These are phyloP conservation scores for Psilopogon haemacephalus DNA, from an alignment of 2,113 vertebrate genomes.

Conservation along the genomic window DNA sequence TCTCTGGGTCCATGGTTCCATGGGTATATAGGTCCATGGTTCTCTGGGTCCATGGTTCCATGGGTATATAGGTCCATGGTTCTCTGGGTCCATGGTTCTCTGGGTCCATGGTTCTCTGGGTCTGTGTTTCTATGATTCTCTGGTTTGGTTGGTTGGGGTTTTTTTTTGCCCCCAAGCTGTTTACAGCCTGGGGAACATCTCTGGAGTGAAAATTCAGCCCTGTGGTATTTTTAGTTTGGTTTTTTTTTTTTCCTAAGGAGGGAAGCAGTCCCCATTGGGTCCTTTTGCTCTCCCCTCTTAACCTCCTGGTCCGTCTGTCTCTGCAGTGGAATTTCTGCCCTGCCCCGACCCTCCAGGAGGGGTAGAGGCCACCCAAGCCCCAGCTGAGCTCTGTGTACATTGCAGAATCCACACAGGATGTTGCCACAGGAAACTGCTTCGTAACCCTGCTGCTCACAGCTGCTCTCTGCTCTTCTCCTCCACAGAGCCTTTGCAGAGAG, in stretches of 20 bases:
- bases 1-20: no score
- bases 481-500: background rate
- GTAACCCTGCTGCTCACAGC: background rate
- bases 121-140: no score
- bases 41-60: no score
- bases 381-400: background rate
- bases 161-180: background rate
- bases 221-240: slow-evolving; percentile 64
- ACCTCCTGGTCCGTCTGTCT: slow-evolving; percentile 36
- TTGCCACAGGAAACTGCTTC: slow-evolving; percentile 32
- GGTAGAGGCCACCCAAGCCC: background rate
- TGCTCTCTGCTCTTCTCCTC: background rate
- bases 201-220: slow-evolving; percentile 34
- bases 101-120: no score
- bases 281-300: slow-evolving; percentile 29
- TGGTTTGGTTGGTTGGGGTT: no score
- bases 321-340: slow-evolving; percentile 37
- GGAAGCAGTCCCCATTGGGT: slow-evolving; percentile 24
- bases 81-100: no score
- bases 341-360: no score
- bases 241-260: slow-evolving; percentile 50
- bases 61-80: no score
- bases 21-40: no score
- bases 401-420: slow-evolving; percentile 27
- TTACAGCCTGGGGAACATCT: slow-evolving; percentile 17